These are phyloP conservation scores for Sarcophaga subvicina DNA, from an alignment of 2,888 invertebrate species.

Conservation along the genomic window DNA sequence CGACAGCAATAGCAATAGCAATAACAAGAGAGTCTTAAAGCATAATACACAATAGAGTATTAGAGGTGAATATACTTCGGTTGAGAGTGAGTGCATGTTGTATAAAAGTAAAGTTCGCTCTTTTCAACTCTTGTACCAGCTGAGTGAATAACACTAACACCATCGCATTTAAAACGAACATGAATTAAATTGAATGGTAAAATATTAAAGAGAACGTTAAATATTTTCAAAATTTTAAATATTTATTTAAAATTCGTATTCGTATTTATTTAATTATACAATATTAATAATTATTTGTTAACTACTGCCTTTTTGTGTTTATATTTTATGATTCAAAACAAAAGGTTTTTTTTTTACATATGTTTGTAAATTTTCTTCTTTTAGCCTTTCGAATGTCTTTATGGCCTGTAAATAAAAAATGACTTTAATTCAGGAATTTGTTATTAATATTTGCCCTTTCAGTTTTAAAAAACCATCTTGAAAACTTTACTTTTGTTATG, in stretches of 20 bases:
- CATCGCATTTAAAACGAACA: background rate
- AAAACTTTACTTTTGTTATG: no score
- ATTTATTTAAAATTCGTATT: background rate
- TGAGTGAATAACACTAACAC: background rate
- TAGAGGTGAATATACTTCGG: background rate
- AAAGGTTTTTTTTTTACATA: background rate
- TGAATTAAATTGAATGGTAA: background rate
- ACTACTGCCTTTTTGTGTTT: background rate
- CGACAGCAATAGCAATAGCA: constrained; percentile 25
- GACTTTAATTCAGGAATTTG: no score
- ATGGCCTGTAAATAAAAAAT: no score
- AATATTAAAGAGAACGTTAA: constrained; percentile 14
- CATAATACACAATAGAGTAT: constrained; percentile 25
- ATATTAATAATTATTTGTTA: constrained; percentile 16
- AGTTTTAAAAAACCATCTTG: no score
- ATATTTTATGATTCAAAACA: background rate
- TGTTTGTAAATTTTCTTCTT: no score
- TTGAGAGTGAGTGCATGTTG: background rate
- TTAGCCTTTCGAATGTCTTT: no score
- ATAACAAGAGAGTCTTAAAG: constrained; percentile 51
- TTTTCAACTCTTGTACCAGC: background rate
- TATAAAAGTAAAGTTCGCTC: background rate
- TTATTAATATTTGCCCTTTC: no score
- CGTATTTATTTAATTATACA: constrained; percentile 42
- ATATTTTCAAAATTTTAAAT: constrained; percentile 17